These are phyloP conservation scores for Mesocentrotus franciscanus DNA, from an alignment of 53 echinoderm and acorn worm species.

Conservation along the genomic window DNA sequence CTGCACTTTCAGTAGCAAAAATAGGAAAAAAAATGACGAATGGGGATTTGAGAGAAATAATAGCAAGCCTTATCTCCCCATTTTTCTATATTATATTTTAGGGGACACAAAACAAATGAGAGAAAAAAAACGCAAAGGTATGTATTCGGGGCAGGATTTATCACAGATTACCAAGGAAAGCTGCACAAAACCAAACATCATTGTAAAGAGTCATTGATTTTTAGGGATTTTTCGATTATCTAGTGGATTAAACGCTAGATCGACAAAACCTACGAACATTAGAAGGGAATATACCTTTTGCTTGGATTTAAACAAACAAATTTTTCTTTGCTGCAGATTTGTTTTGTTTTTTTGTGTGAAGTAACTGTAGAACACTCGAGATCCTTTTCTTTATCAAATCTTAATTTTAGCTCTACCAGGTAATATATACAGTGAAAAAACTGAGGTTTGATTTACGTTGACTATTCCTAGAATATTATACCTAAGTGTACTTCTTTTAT, in stretches of 20 bases:
- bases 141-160: slow-evolving; percentile 30
- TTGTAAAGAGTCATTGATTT: slow-evolving; percentile 30
- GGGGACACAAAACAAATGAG: background rate
- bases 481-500: too few relatives aligned
- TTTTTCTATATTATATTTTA: slow-evolving; percentile 16
- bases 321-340: background rate
- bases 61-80: slow-evolving; percentile 33
- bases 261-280: background rate
- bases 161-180: slow-evolving; percentile 1
- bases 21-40: background rate
- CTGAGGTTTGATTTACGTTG: too few relatives aligned
- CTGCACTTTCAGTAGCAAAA: slow-evolving; percentile 35
- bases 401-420: too few relatives aligned
- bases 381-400: too few relatives aligned
- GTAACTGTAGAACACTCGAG: too few relatives aligned
- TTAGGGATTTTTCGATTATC: slow-evolving; percentile 45
- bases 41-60: slow-evolving; percentile 40
- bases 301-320: background rate
- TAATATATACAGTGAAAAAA: too few relatives aligned
- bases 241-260: slow-evolving; percentile 4
- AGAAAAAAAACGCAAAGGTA: background rate
- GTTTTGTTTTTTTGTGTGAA: background rate
- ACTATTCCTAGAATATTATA: too few relatives aligned
- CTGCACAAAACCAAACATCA: slow-evolving; percentile 35
- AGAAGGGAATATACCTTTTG: background rate